These are phyloP conservation scores for Ophiodon elongatus DNA, from an alignment of 2,113 vertebrate genomes.

Conservation along the genomic window DNA sequence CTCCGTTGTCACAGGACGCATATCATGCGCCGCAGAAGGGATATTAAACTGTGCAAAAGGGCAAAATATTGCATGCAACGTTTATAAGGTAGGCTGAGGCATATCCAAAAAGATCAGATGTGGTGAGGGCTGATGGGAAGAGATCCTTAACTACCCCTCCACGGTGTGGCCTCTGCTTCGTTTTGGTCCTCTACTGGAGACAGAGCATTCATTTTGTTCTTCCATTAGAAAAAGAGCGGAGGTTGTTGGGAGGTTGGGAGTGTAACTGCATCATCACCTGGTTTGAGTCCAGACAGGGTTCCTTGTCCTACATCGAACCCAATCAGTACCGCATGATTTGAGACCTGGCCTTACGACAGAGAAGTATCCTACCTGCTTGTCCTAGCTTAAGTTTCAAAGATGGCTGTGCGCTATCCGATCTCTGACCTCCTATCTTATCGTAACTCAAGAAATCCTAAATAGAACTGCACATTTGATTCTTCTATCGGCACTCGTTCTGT, in stretches of 20 bases:
- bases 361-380: no score
- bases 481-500: no score
- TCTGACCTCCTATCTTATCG: no score
- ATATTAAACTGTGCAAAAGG: neutral
- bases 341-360: no score
- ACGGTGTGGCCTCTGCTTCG: neutral
- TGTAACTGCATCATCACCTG: neutral
- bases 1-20: neutral
- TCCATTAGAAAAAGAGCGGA: neutral
- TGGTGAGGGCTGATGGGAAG: neutral
- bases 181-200: neutral
- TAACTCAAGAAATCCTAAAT: no score
- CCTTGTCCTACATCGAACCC: neutral
- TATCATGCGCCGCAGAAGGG: neutral
- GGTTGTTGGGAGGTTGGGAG: no score
- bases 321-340: no score
- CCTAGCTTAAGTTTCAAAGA: no score
- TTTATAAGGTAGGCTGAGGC: neutral
- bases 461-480: no score
- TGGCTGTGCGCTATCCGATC: no score
- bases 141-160: neutral
- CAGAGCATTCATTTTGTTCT: neutral
- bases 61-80: neutral
- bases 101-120: neutral
- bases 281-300: neutral